Conservation (phyloP, 1,140 invertebrate species). For the Arion vulgaris region DNA sequence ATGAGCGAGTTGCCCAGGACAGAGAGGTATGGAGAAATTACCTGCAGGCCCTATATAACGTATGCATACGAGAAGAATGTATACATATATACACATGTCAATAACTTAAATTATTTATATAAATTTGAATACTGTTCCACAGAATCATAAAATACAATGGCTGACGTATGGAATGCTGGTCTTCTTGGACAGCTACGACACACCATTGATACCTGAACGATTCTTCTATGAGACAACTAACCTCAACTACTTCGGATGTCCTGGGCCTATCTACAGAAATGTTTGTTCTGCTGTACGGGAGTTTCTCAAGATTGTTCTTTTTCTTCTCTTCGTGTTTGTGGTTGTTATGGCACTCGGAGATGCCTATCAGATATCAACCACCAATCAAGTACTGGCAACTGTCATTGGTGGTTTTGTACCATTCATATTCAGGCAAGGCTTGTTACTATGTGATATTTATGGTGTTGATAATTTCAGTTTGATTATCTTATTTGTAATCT, state of each 20-base stretch:
- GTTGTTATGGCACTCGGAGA: conserved; percentile 61
- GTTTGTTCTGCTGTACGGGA: conserved; percentile 44
- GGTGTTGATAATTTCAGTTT: no score
- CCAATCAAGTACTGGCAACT: conserved; percentile 60
- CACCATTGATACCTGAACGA: conserved; percentile 51
- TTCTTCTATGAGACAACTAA: conserved; percentile 53
- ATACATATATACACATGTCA: no score
- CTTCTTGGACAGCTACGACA: conserved; percentile 56
- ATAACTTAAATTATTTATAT: no score
- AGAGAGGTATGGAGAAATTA: no score
- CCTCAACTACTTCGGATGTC: conserved; percentile 51
- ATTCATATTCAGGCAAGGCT: conserved; percentile 49
- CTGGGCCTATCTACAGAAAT: conserved; percentile 50
- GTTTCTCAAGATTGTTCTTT: conserved; percentile 50
- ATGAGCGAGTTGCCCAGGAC: no score
- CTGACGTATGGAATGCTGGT: conserved; percentile 44
- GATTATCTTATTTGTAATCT: no score
- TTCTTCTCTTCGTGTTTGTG: conserved; percentile 59
- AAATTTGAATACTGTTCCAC: not conserved
- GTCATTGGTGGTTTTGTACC: conserved; percentile 59
- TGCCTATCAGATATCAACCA: conserved; percentile 55
- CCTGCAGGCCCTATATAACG: no score
- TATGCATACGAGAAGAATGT: no score
- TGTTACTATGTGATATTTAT: not conserved
- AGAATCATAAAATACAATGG: conserved; percentile 47